Conservation (phyloP, 2,797 vertebrate genomes). For the Percopsis omiscomaycus region DNA sequence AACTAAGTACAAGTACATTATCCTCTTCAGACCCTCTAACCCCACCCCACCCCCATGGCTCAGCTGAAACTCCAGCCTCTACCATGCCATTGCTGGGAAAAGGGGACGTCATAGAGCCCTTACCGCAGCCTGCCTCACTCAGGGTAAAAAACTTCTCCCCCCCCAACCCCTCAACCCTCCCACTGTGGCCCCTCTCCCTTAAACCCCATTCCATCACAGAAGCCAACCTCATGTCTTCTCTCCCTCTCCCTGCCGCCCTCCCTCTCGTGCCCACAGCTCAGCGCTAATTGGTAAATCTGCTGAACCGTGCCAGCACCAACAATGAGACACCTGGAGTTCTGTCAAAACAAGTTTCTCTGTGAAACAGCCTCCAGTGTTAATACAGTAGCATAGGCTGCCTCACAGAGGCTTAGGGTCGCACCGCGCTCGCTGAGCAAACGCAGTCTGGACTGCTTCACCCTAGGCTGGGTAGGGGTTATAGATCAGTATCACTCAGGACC, state of each 20-base stretch:
- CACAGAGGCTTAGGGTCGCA: background rate
- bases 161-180: constrained; percentile 11
- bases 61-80: constrained; percentile 45
- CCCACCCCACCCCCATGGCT: constrained; percentile 46
- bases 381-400: constrained; percentile 62
- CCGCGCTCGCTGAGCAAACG: too few relatives aligned
- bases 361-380: constrained; percentile 77
- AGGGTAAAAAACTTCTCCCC: constrained; percentile 21
- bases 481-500: constrained; percentile 27
- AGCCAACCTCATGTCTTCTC: constrained; percentile 26
- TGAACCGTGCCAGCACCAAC: constrained; percentile 81
- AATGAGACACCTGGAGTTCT: constrained; percentile 88
- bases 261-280: constrained; percentile 70
- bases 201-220: constrained; percentile 6
- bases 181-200: constrained; percentile 30
- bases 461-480: constrained; percentile 34
- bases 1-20: too few relatives aligned
- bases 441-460: constrained; percentile 18
- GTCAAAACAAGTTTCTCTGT: constrained; percentile 85
- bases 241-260: constrained; percentile 27
- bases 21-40: constrained; percentile 22
- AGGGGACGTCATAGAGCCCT: constrained; percentile 56
- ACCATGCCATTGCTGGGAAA: constrained; percentile 38
- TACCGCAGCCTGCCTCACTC: constrained; percentile 53
- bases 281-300: constrained; percentile 86